Percentiles rank a stretch among this genome's conserved stretches.
Conservation (phyloP, 2,797 vertebrate species). For the Brachyalestes nurse region DNA sequence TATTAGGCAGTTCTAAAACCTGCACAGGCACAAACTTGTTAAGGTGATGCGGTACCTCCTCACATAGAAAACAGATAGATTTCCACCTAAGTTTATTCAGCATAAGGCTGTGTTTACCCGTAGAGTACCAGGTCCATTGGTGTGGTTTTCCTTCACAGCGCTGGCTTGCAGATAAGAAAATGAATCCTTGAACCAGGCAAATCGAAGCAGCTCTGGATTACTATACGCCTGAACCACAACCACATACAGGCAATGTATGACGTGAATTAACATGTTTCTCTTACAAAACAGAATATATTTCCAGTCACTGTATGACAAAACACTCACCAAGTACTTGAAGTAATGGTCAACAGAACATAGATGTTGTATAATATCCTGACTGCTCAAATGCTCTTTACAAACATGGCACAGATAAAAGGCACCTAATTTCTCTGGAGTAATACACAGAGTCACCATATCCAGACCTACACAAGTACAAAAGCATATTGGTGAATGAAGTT, state of each 20-base stretch:
- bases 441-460: constrained; percentile 35
- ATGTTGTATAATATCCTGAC: constrained; percentile 9
- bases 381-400: constrained; percentile 22
- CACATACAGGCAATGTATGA: background rate
- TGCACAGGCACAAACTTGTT: background rate
- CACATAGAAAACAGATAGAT: background rate
- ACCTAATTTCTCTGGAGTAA: constrained; percentile 34
- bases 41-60: background rate
- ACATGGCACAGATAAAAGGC: constrained; percentile 41
- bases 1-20: constrained; percentile 32
- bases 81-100: background rate
- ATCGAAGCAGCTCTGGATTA: constrained; percentile 41
- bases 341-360: constrained; percentile 38
- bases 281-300: background rate
- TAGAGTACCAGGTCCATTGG: constrained; percentile 11
- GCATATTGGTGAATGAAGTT: background rate
- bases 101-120: constrained; percentile 29
- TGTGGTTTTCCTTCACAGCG: constrained; percentile 1
- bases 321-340: constrained; percentile 34
- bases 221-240: constrained; percentile 19
- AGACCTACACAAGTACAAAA: constrained; percentile 24
- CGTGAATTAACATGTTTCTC: background rate
- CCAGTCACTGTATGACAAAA: background rate
- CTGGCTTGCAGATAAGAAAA: constrained; percentile 15
- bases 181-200: constrained; percentile 18